phyloP scores from a whole-genome alignment of 2,113 vertebrate species.

The Myrmecobius fasciatus region DNA sequence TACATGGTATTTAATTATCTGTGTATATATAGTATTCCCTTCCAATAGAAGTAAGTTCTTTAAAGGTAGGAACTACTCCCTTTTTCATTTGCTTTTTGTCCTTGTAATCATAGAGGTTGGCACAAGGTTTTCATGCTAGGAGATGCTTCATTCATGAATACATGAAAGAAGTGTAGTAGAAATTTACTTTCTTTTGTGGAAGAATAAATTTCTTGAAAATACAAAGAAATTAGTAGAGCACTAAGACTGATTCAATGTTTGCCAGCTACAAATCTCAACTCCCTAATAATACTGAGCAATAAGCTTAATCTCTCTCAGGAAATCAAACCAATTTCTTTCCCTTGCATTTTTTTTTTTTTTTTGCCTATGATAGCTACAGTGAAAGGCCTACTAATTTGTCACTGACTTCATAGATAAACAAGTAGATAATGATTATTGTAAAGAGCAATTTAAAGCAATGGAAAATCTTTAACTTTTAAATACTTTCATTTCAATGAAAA shows the following conservation, averaged over 20 bases:
- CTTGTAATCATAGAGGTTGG: background rate
- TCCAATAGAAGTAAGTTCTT: background rate
- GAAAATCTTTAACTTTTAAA: background rate
- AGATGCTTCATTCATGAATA: background rate
- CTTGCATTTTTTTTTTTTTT: background rate
- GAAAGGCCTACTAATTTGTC: background rate
- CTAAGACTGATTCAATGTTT: background rate
- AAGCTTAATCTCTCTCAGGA: background rate
- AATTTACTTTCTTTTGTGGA: background rate
- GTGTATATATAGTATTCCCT: background rate
- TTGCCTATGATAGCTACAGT: background rate
- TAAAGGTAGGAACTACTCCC: background rate
- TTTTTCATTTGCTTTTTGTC: background rate
- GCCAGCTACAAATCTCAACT: background rate
- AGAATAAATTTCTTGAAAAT: background rate
- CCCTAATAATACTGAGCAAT: background rate
- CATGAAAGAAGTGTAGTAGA: background rate
- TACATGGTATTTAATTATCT: background rate
- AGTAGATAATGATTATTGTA: constrained; percentile 20
- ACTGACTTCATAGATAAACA: background rate
- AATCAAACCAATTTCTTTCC: background rate
- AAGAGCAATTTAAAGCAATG: background rate
- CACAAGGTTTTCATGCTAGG: background rate
- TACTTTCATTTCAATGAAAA: background rate
- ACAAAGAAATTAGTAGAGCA: constrained; percentile 22